Evolutionary conservation across 2,888 invertebrate species (phyloP), one percentile per base, ranked within the genome.

Genomic region (Bellardia pandia): DNA sequence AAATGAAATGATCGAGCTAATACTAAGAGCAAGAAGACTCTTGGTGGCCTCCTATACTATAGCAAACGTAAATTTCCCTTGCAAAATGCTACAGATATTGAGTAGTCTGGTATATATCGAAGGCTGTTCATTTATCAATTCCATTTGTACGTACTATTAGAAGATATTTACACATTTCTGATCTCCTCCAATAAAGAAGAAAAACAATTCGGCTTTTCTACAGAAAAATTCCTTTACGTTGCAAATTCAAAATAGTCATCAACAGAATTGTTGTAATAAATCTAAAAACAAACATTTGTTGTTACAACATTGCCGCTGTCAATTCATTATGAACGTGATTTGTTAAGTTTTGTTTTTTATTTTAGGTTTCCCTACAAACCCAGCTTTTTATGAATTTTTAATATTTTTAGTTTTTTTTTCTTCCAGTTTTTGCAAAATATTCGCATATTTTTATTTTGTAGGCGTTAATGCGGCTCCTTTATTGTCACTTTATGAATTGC

Each of bases 381-480:
- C 76, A 77, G 45, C 42, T 83, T 64, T 71, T 78, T 75, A 85
- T 79, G 75, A 85, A 85, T 80, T 85, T 83, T 80, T 80, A 80
- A 85, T 85, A 85, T 80, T 84, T 84, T 72, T 48, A 33, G 58
- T 51, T 23, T 40, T 76, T 14, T 51, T 48, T 48, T 48, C 30
- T 30, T 14, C 2, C 5, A 60, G 2, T 16, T 42, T 33, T 72
- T 74, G 56, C 45, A 80, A 71, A 76, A 58, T 66, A 58, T 60
- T 71, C 76, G 64, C 64, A 80, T 53, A 86, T 71, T 64, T 71
- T 78, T 78, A 74, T 53, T 78, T 78, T 62, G 68, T 45, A 62
- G 82, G 72, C 72, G 78, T 82, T 77, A 82, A 71, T 68, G 81
- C 82, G 86, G 86, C 72, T 82, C 53, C 77, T 82, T 86, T 86